phyloP scores from a whole-genome alignment of 2,113 vertebrate genomes.

The Paradisaea rubra region DNA sequence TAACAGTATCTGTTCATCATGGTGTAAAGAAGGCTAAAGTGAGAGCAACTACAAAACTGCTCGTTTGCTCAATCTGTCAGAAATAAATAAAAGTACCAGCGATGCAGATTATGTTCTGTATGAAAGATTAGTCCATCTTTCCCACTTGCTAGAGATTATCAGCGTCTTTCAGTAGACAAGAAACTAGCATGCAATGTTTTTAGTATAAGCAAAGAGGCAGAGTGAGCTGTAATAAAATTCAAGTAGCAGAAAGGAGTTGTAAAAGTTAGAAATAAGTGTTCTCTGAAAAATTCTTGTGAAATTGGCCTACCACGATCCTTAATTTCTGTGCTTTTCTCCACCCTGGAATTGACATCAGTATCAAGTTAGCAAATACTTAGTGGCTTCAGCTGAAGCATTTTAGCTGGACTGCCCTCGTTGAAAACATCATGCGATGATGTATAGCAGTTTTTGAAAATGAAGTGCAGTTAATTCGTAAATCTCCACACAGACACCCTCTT shows the following conservation, averaged over 20 bases:
- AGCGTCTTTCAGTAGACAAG: background rate
- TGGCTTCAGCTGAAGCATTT: conserved; percentile 19
- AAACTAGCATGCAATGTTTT: background rate
- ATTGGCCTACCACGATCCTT: background rate
- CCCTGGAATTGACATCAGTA: background rate
- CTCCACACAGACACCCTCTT: background rate
- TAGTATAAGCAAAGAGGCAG: background rate
- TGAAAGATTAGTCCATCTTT: background rate
- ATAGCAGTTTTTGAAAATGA: conserved; percentile 1
- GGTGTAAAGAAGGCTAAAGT: background rate
- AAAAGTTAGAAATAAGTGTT: background rate
- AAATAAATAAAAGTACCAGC: background rate
- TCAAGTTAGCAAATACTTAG: conserved; percentile 34
- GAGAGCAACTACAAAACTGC: background rate
- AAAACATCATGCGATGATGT: background rate
- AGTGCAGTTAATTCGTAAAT: conserved; percentile 5
- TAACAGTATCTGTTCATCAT: background rate
- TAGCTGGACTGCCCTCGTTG: background rate
- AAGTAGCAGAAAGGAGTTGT: background rate
- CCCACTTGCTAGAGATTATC: background rate
- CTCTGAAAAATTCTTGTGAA: background rate
- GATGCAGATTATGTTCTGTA: background rate
- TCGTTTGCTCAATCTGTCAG: background rate
- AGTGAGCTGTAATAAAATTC: background rate
- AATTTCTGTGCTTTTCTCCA: conserved; percentile 5